Conservation (phyloP, 2,888 invertebrate genomes). For the Hecatera dysodea region DNA sequence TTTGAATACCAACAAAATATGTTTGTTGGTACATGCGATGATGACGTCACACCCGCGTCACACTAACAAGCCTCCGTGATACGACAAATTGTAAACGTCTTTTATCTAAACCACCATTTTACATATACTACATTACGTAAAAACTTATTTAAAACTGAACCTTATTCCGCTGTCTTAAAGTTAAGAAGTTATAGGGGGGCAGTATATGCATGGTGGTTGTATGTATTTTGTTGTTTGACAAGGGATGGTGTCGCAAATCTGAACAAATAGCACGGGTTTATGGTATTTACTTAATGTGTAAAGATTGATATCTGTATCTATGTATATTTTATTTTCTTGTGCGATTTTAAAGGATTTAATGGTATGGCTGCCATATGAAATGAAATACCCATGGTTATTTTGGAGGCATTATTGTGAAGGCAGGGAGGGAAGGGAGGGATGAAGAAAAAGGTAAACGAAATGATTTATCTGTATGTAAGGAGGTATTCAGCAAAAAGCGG, state of each 20-base stretch:
- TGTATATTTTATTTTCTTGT: constrained; percentile 41
- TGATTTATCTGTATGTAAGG: background rate
- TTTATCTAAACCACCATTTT: constrained; percentile 68
- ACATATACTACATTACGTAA: constrained; percentile 27
- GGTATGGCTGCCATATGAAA: constrained; percentile 11
- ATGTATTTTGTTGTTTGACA: constrained; percentile 68
- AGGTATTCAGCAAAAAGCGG: too few species aligned
- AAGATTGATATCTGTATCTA: constrained; percentile 41
- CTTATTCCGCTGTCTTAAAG: background rate
- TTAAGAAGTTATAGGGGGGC: background rate
- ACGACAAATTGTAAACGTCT: constrained; percentile 77
- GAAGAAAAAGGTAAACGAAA: background rate
- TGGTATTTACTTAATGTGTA: constrained; percentile 58
- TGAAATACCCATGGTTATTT: background rate
- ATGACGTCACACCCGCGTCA: constrained; percentile 78
- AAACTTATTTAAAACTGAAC: constrained; percentile 22
- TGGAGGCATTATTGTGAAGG: background rate
- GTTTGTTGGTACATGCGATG: constrained; percentile 69
- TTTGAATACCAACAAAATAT: constrained; percentile 69
- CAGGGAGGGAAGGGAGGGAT: background rate
- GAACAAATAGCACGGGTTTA: constrained; percentile 65
- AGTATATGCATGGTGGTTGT: constrained; percentile 37
- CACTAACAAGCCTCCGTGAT: constrained; percentile 73
- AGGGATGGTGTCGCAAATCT: constrained; percentile 68
- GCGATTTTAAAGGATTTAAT: constrained; percentile 13